These are phyloP conservation scores for Okamejei kenojei DNA, from an alignment of 2,797 vertebrate species.

Conservation along the genomic window DNA sequence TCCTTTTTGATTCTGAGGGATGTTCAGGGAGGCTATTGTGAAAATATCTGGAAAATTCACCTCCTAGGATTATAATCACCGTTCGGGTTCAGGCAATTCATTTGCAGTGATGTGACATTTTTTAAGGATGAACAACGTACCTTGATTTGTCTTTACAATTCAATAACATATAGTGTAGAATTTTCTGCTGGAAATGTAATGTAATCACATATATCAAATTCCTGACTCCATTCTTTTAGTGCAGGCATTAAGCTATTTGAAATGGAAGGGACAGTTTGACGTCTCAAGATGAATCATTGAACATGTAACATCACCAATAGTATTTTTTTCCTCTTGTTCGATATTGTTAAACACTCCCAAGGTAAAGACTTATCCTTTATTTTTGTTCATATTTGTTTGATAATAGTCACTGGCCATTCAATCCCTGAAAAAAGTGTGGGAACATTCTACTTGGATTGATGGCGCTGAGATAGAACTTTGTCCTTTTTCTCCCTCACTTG, in stretches of 20 bases:
- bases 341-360: background rate
- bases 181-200: background rate
- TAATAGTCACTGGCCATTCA: background rate
- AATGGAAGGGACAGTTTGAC: background rate
- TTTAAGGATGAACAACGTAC: background rate
- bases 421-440: too few relatives aligned
- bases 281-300: background rate
- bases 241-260: constrained; percentile 2
- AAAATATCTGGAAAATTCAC: background rate
- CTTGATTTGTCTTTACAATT: background rate
- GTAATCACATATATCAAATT: background rate
- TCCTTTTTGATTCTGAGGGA: background rate
- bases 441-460: background rate
- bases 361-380: background rate
- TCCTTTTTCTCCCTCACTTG: background rate
- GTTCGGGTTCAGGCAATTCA: background rate
- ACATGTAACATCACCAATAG: background rate
- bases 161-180: background rate
- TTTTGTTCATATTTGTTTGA: background rate
- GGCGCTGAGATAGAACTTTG: background rate
- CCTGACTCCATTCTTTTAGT: background rate
- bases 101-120: background rate
- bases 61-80: background rate
- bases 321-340: background rate
- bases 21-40: background rate